These are phyloP conservation scores for Chironomus riparius DNA, from an alignment of 2,888 invertebrate species.

Conservation along the genomic window DNA sequence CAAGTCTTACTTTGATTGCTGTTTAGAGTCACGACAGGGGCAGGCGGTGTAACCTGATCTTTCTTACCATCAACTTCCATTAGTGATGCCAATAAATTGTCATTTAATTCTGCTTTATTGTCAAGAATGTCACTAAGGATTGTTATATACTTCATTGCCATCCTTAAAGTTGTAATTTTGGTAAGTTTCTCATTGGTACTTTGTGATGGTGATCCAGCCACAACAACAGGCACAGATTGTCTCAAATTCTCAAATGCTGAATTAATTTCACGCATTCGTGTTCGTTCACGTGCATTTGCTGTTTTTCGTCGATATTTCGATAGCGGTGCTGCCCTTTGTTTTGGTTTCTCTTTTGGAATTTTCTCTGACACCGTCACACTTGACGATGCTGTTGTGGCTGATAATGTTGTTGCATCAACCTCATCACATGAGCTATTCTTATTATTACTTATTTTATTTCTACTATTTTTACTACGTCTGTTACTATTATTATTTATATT, in stretches of 20 bases:
- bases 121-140: constrained; percentile 59
- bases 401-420: constrained; percentile 7
- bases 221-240: constrained; percentile 57
- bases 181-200: constrained; percentile 70
- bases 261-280: constrained; percentile 84
- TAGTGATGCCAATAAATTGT: constrained; percentile 3
- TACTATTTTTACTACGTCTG: neutral
- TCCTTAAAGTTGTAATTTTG: constrained; percentile 76
- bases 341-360: constrained; percentile 40
- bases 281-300: constrained; percentile 79
- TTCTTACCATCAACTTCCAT: constrained; percentile 13
- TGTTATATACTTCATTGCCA: constrained; percentile 81
- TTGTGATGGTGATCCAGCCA: constrained; percentile 33
- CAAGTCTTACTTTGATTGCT: neutral
- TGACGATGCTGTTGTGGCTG: neutral
- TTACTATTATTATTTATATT: neutral
- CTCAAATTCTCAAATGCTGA: constrained; percentile 76
- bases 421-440: constrained; percentile 15
- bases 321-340: constrained; percentile 61
- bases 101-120: constrained; percentile 27
- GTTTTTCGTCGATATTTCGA: constrained; percentile 86
- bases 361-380: neutral
- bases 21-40: neutral
- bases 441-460: constrained; percentile 9
- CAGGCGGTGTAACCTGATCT: neutral